Percentiles rank a stretch among this genome's conserved stretches.
Evolutionary conservation across 53 echinoderm and acorn worm species (phyloP).

Genomic region (Mesocentrotus franciscanus): DNA sequence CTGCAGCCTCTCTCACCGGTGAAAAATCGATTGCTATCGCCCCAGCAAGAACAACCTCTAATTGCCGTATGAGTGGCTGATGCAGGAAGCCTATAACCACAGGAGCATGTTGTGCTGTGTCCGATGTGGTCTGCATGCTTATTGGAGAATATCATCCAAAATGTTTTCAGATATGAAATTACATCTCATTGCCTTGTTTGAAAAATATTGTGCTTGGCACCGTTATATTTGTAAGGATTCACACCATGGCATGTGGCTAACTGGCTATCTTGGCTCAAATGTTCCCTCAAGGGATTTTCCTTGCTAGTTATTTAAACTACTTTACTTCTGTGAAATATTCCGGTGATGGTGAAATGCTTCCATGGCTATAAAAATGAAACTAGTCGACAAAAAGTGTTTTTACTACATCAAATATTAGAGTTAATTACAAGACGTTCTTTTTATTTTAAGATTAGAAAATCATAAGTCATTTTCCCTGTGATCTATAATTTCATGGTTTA

Average conservation of each 20-base stretch:
- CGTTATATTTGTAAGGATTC: not conserved
- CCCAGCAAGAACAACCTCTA: conserved; percentile 33
- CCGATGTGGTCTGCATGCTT: not conserved
- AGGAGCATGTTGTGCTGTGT: conserved; percentile 18
- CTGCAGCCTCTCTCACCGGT: not conserved
- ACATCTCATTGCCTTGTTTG: not conserved
- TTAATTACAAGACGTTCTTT: too few species aligned
- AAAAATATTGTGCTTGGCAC: not conserved
- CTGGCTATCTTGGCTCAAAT: not conserved
- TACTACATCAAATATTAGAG: too few species aligned
- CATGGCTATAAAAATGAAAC: too few species aligned
- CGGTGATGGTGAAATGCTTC: too few species aligned
- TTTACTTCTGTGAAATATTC: too few species aligned
- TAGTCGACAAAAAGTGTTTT: too few species aligned
- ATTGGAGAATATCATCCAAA: not conserved
- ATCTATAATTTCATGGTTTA: not conserved
- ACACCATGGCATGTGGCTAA: conserved; percentile 2
- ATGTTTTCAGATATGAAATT: conserved; percentile 37
- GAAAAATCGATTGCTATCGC: conserved; percentile 16
- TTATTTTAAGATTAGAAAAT: too few species aligned
- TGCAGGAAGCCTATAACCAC: conserved; percentile 4
- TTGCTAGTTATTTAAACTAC: too few species aligned
- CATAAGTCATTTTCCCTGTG: too few species aligned
- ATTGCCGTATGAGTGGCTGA: conserved; percentile 25
- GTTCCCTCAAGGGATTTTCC: not conserved